Evolutionary conservation across 2,888 invertebrate species (phyloP).

Genomic region (Andrena camellia): DNA sequence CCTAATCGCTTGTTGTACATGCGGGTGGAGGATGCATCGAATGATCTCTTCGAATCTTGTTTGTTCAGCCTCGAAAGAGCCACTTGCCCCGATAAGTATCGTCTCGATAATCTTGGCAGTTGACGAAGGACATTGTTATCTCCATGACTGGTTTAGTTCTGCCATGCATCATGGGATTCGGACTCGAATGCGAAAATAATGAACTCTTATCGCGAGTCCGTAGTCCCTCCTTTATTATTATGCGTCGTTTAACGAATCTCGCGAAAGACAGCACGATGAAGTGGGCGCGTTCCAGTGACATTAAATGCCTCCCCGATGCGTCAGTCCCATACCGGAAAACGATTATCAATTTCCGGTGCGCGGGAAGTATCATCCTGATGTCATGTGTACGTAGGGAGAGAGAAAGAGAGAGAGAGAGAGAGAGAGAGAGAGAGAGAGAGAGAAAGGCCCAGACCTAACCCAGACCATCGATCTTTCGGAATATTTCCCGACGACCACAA

Average conservation of each 20-base stretch:
- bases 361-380: conserved; percentile 35
- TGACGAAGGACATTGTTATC: conserved; percentile 40
- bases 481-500: conserved; percentile 47
- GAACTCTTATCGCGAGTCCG: conserved; percentile 2
- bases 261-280: not conserved
- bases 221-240: not conserved
- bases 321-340: conserved; percentile 46
- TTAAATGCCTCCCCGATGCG: not conserved
- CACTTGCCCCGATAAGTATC: conserved; percentile 7
- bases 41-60: conserved; percentile 49
- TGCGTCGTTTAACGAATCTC: not conserved
- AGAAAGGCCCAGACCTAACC: not conserved
- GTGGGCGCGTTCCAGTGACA: not conserved
- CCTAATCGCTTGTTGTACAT: not conserved
- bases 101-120: not conserved
- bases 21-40: conserved; percentile 10
- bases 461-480: conserved; percentile 64
- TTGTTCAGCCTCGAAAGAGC: conserved; percentile 49
- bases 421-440: not conserved
- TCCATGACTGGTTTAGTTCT: not conserved
- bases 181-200: not conserved
- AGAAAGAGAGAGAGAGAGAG: not conserved
- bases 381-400: conserved; percentile 46
- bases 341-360: conserved; percentile 62
- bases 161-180: not conserved